Base-by-base conservation (phyloP, 2,797 vertebrate species). In the Xenopus petersii region DNA sequence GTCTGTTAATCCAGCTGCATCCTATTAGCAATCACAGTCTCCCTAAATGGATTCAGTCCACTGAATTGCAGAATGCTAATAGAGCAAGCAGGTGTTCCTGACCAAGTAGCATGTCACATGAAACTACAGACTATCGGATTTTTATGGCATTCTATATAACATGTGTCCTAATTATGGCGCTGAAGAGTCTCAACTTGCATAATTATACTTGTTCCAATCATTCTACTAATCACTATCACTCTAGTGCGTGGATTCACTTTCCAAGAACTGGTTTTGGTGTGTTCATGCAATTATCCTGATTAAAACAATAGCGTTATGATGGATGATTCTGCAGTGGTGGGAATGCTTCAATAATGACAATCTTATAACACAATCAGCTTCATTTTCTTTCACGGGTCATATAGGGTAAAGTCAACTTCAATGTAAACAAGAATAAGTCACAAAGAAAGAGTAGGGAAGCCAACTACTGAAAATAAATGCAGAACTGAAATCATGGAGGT, bases 1-100 rank as follows among this genome's bases (percentile, higher is more conserved):
- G 26, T 42, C 26, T 36, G 33, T 63, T 42, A 63, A 33, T 15
- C 61, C 30, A 63, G 12, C 30, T 63, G 61, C 30, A 63, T 63
- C 26, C 12, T 15, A 63, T 63, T 63, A 63, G 30, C 30, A 63
- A 63, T 63, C 61, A 63, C 5, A 33, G 26, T 42, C 61, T 63
- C 30, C 13, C 61, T 33, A 11, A 63, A 33, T 42, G 61, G 26
- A 42, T 63, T 16, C 30, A 33, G 26, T 33, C 17, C 30, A 63
- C 11, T 33, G 61, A 36, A 63, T 63, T 3, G 30, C 24, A 12
- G 61, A 63, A 12, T 36, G 33, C 33, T 33, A 15, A 42, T 33
- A 26, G 61, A 36, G 36, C 5, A 63, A 36, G 61, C 61, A 63
- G 61, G 61, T 63, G 61, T 63, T 63, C 13, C 30, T 63, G 26